A percentile compares a stretch with the other conserved stretches of the same genome.
These are phyloP conservation scores for Xenopus laevis DNA, from an alignment of 2,113 vertebrate species.

Conservation along the genomic window DNA sequence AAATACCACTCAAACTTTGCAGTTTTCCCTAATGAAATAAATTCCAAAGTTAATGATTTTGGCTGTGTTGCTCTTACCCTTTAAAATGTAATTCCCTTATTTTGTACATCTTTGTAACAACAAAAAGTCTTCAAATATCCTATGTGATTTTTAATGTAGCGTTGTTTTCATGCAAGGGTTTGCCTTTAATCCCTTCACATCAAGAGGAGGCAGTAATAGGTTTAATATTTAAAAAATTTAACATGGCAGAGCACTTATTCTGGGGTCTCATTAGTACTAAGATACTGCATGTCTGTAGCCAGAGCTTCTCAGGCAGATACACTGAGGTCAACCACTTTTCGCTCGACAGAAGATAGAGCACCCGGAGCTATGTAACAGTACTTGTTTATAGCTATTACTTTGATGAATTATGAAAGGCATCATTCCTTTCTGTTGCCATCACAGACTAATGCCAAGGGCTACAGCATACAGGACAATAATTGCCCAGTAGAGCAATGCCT, in stretches of 20 bases:
- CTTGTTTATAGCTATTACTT: constrained; percentile 39
- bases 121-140: too few relatives aligned
- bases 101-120: too few relatives aligned
- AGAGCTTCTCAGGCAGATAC: constrained; percentile 24
- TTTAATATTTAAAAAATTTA: not conserved
- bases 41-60: too few relatives aligned
- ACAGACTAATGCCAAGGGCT: constrained; percentile 48
- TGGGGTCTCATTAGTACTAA: constrained; percentile 21
- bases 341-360: constrained; percentile 47
- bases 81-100: too few relatives aligned
- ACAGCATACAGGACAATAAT: constrained; percentile 32
- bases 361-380: constrained; percentile 39
- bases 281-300: constrained; percentile 18
- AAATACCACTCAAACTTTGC: too few relatives aligned
- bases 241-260: constrained; percentile 9
- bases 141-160: too few relatives aligned
- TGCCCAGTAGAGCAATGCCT: constrained; percentile 25
- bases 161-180: too few relatives aligned
- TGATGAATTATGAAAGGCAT: constrained; percentile 49
- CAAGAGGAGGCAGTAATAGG: too few relatives aligned
- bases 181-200: too few relatives aligned
- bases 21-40: too few relatives aligned
- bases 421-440: constrained; percentile 48
- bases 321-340: constrained; percentile 48
- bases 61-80: too few relatives aligned